These are phyloP conservation scores for Ditula angustiorana DNA, from an alignment of 2,888 invertebrate genomes.

Conservation along the genomic window DNA sequence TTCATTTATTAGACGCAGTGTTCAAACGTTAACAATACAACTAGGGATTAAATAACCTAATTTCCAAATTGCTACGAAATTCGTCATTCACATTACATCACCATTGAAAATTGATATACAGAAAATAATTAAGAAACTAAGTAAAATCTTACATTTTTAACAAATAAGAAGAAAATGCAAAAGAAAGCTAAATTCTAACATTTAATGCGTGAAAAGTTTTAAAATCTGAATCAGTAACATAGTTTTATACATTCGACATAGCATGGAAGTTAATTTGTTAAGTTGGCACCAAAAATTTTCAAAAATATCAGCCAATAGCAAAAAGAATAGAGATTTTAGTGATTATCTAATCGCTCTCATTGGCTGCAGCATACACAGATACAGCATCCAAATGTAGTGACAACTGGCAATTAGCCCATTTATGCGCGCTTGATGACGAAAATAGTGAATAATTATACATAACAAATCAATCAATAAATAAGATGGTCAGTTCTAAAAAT, in stretches of 20 bases:
- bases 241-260: background rate
- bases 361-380: too few relatives aligned
- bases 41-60: too few relatives aligned
- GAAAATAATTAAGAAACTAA: too few relatives aligned
- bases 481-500: slow-evolving; percentile 8
- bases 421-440: background rate
- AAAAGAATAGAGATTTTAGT: background rate
- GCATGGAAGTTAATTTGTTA: background rate
- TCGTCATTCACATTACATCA: too few relatives aligned
- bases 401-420: too few relatives aligned
- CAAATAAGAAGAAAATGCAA: background rate
- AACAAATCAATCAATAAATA: background rate
- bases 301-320: background rate
- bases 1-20: too few relatives aligned
- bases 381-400: too few relatives aligned
- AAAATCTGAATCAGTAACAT: background rate
- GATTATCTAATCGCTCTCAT: too few relatives aligned
- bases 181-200: background rate
- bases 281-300: background rate
- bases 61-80: too few relatives aligned
- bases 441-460: background rate
- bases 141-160: background rate
- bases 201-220: background rate
- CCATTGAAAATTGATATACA: too few relatives aligned
- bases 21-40: too few relatives aligned